Evolutionary conservation across 2,113 vertebrate genomes (phyloP).

Genomic region (Dinomys branickii): DNA sequence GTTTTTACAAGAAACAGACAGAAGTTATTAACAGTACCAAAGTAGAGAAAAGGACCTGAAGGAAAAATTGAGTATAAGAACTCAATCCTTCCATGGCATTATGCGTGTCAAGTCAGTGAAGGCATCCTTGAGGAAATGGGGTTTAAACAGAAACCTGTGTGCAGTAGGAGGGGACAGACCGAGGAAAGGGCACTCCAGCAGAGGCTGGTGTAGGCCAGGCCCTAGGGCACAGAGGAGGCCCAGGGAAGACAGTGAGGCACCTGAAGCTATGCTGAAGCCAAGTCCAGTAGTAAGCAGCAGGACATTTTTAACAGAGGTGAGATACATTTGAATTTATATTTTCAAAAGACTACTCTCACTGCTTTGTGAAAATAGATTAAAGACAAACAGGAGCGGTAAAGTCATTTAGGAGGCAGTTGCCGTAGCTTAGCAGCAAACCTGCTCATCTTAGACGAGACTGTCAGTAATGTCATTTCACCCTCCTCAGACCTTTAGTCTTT

Average conservation of each 20-base stretch:
- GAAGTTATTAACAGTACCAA: neutral
- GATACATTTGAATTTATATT: neutral
- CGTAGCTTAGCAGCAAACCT: neutral
- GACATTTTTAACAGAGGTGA: neutral
- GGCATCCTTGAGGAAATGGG: neutral
- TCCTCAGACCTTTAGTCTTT: neutral
- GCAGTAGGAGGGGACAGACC: neutral
- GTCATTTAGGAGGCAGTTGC: neutral
- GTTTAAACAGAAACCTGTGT: neutral
- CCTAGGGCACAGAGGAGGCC: neutral
- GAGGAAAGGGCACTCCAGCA: neutral
- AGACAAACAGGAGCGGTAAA: neutral
- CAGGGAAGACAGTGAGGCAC: rapidly evolving
- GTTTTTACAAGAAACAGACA: neutral
- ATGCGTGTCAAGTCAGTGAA: neutral
- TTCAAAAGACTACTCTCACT: neutral
- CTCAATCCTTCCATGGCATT: neutral
- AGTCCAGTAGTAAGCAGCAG: neutral
- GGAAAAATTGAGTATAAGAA: neutral
- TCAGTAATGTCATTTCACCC: neutral
- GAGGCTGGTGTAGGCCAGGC: neutral
- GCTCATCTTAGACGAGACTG: neutral
- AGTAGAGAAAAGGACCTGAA: neutral
- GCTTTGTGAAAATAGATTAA: neutral
- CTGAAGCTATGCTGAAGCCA: neutral